phyloP scores from a whole-genome alignment of 2,113 vertebrate genomes.

The Circaetus gallicus region DNA sequence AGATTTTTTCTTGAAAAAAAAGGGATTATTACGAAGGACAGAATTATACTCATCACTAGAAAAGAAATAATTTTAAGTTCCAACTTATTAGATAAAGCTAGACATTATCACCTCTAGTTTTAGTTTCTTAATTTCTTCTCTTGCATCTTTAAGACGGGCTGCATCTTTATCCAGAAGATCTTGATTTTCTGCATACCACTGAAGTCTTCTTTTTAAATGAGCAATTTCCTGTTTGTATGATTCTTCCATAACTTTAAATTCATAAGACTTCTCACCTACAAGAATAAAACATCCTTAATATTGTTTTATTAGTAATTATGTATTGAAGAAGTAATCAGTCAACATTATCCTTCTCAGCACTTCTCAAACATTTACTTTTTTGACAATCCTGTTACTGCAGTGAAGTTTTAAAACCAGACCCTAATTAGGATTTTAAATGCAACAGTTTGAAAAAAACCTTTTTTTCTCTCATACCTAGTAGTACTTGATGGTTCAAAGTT shows the following conservation, averaged over 20 bases:
- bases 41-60: not conserved
- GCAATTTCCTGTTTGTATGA: constrained; percentile 82
- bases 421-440: not conserved
- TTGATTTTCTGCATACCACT: constrained; percentile 94
- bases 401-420: not conserved
- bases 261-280: constrained; percentile 81
- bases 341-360: not conserved
- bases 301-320: not conserved
- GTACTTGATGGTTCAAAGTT: not conserved
- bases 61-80: not conserved
- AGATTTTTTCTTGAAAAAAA: not conserved
- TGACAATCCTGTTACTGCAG: not conserved
- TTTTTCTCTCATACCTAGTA: not conserved
- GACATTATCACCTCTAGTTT: constrained; percentile 77
- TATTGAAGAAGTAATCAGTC: not conserved
- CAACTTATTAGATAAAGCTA: not conserved
- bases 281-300: not conserved
- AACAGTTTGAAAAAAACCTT: not conserved
- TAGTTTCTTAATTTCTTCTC: constrained; percentile 81
- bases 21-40: not conserved
- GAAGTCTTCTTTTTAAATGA: constrained; percentile 81
- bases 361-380: not conserved
- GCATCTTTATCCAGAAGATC: constrained; percentile 88
- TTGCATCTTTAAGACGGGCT: constrained; percentile 80
- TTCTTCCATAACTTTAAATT: constrained; percentile 82